Conservation (phyloP, 2,888 invertebrate species). For the Synergus japonicus region DNA sequence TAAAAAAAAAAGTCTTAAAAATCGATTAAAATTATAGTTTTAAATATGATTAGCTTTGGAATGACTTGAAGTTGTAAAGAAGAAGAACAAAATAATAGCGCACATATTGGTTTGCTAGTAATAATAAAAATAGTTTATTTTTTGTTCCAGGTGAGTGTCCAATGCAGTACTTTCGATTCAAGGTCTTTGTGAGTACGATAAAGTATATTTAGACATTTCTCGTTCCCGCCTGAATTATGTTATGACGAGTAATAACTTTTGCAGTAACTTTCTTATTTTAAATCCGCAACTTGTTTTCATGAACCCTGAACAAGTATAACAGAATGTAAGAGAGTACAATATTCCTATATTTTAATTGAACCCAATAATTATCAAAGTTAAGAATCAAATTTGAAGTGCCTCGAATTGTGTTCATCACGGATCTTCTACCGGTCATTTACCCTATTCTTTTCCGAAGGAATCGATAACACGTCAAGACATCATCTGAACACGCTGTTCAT, state of each 20-base stretch:
- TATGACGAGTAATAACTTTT: neutral
- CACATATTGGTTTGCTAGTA: neutral
- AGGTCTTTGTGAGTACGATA: neutral
- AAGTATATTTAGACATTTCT: neutral
- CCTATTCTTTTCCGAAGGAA: slow-evolving; percentile 32
- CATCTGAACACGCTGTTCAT: slow-evolving; percentile 47
- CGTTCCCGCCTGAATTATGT: neutral
- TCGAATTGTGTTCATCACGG: neutral
- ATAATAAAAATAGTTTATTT: neutral
- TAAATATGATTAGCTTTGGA: too few species aligned
- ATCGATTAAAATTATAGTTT: too few species aligned
- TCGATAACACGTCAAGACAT: slow-evolving; percentile 40
- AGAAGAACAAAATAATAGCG: neutral
- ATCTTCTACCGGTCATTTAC: slow-evolving; percentile 28
- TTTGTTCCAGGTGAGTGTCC: slow-evolving; percentile 10
- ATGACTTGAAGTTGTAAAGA: too few species aligned
- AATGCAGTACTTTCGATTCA: neutral
- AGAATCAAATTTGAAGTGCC: slow-evolving; percentile 33
- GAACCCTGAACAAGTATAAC: neutral
- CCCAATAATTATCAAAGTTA: slow-evolving; percentile 37
- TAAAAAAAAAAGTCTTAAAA: too few species aligned
- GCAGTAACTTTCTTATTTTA: slow-evolving; percentile 7
- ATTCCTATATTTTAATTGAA: neutral
- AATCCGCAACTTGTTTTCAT: neutral
- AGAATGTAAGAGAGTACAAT: slow-evolving; percentile 8